phyloP scores from a whole-genome alignment of 2,113 vertebrate species.

The Oncorhynchus keta region DNA sequence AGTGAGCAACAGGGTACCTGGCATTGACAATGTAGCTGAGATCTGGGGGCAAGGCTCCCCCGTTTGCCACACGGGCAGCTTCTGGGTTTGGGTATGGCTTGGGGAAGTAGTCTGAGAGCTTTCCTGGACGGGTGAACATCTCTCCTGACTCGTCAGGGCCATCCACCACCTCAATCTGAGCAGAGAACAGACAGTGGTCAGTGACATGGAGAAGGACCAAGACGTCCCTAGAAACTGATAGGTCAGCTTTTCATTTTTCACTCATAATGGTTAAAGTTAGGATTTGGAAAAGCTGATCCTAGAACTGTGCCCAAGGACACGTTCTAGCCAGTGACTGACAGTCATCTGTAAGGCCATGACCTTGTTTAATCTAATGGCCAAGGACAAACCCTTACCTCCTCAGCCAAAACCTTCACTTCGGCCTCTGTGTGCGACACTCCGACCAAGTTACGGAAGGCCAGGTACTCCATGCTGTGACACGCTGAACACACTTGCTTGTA shows the following conservation, averaged over 20 bases:
- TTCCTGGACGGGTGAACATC: constrained; percentile 89
- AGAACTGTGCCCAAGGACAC: too few relatives aligned
- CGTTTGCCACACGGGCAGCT: constrained; percentile 84
- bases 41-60: constrained; percentile 88
- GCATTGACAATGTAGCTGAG: constrained; percentile 89
- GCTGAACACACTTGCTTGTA: constrained; percentile 93
- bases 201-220: background rate
- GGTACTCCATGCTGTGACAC: constrained; percentile 92
- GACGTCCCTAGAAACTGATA: background rate
- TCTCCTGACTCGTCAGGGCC: constrained; percentile 87
- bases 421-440: constrained; percentile 87
- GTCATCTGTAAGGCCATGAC: too few relatives aligned
- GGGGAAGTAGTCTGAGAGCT: constrained; percentile 87
- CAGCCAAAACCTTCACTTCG: constrained; percentile 82
- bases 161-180: constrained; percentile 83
- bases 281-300: background rate
- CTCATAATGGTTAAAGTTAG: background rate
- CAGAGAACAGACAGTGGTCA: background rate
- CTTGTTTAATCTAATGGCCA: too few relatives aligned
- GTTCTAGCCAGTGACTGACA: too few relatives aligned
- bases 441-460: constrained; percentile 88
- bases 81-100: constrained; percentile 85
- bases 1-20: constrained; percentile 68
- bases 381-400: constrained; percentile 75
- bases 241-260: background rate